Percentiles rank a stretch among this genome's conserved stretches.
These are phyloP conservation scores for Thalassoma bifasciatum DNA, from an alignment of 2,113 vertebrate species.

Conservation along the genomic window DNA sequence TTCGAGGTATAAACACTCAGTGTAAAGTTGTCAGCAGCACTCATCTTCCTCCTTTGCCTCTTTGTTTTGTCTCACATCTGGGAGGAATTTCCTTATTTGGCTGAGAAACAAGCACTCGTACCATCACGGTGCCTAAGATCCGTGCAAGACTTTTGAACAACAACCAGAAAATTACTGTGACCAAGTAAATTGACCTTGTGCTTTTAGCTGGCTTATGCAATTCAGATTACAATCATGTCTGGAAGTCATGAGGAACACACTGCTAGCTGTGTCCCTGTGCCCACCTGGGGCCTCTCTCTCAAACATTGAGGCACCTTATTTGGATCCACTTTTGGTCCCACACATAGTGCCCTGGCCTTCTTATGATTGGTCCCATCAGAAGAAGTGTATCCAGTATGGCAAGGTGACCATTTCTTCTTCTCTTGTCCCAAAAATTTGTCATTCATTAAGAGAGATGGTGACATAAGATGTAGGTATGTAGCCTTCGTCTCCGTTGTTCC, in stretches of 20 bases:
- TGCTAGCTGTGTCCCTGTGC: constrained; percentile 45
- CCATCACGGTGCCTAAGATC: constrained; percentile 20
- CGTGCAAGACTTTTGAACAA: constrained; percentile 23
- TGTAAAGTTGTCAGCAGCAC: constrained; percentile 61
- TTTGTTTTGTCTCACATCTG: constrained; percentile 23
- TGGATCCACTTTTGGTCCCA: constrained; percentile 37
- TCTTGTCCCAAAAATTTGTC: constrained; percentile 37
- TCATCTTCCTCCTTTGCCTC: constrained; percentile 24
- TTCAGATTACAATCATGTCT: constrained; percentile 29
- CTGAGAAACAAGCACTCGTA: constrained; percentile 27
- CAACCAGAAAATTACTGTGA: constrained; percentile 36
- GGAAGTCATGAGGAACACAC: constrained; percentile 21
- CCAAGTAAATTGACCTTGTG: constrained; percentile 40
- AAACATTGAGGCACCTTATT: constrained; percentile 40
- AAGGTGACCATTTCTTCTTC: constrained; percentile 5
- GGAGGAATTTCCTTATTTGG: constrained; percentile 33
- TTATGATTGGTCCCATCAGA: constrained; percentile 46
- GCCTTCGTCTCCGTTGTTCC: constrained; percentile 88
- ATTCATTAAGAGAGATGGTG: constrained; percentile 83
- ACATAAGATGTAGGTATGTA: constrained; percentile 93
- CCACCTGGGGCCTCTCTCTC: constrained; percentile 23
- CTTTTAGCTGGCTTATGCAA: constrained; percentile 35
- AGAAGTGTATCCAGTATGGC: constrained; percentile 33
- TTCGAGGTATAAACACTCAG: constrained; percentile 58
- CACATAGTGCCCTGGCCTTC: constrained; percentile 37